Base-by-base conservation (phyloP, 2,888 invertebrate genomes). In the Meteorus cinctellus region DNA sequence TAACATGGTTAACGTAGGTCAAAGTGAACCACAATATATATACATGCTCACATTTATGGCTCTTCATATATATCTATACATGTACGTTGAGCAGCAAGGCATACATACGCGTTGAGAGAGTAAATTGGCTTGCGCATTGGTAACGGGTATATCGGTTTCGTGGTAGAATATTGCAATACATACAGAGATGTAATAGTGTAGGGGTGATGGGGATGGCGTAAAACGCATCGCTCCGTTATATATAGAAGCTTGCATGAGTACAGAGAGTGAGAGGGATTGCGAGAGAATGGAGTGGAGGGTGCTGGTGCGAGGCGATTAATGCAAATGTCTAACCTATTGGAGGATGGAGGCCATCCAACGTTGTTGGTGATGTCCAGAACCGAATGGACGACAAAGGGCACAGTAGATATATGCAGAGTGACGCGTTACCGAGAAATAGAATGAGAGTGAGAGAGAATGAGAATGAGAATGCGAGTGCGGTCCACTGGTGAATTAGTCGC, bases 241-340 rank as follows among this genome's bases (percentile, higher is more conserved):
- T 55, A 69, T 27, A 63, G 65, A 69, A 62, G 55, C 69, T 62
- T 48, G 62, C 24, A 62, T 29, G 62, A 41, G 45, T 45, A 48
- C 68, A 36, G 27, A 31, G 71, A 36, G 63, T n/a, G 74, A 76
- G 72, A 73, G 48, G 70, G 51, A 34, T 34, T 8, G 34, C 24
- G 24, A 24, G 34, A 6, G 70, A 41, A 66, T 48, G 62, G 51
- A 45, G 14, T 66, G 60, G 67, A 62, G 76, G 60, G 74, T 45
- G 74, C 72, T 79, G 70, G 81, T 82, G 81, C 81, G 81, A 85
- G 83, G 83, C 86, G 85, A 86, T 87, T 86, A 86, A 87, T 87
- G 86, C 86, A 87, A 87, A 87, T 86, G 83, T 84, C 84, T 85
- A 86, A 86, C 83, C 86, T 86, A 86, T 86, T 84, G 86, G 71